Conservation (phyloP, 2,113 vertebrate species). For the Trochalopteron elliotii region DNA sequence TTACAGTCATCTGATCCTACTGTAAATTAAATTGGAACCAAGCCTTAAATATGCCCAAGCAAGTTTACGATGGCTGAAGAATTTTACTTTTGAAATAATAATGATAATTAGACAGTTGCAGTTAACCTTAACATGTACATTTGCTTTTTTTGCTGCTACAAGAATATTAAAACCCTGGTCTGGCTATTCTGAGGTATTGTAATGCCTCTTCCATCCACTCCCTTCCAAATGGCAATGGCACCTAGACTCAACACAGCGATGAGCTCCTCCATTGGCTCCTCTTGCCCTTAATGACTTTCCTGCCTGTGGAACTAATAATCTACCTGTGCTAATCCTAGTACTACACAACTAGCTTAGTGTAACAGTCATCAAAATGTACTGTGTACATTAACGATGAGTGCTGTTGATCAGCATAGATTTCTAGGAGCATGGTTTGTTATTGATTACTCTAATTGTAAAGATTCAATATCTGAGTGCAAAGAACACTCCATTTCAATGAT, state of each 20-base stretch:
- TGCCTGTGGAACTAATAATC: conserved; percentile 75
- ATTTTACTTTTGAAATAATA: conserved; percentile 32
- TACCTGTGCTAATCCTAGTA: conserved; percentile 64
- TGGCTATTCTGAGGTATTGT: conserved; percentile 12
- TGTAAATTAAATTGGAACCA: conserved; percentile 34
- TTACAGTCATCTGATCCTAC: conserved; percentile 21
- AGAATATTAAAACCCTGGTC: background rate
- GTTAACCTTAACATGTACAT: conserved; percentile 6
- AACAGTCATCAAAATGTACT: conserved; percentile 71
- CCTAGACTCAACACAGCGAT: conserved; percentile 5
- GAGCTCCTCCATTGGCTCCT: conserved; percentile 66
- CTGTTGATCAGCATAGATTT: conserved; percentile 71
- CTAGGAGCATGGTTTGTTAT: conserved; percentile 72
- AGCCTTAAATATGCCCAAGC: conserved; percentile 52
- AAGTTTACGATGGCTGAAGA: conserved; percentile 40
- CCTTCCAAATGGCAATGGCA: conserved; percentile 32
- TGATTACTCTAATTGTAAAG: conserved; percentile 66
- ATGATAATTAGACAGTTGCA: background rate
- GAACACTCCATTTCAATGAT: conserved; percentile 58
- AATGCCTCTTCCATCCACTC: conserved; percentile 39
- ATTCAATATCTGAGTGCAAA: conserved; percentile 64
- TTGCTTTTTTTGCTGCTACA: conserved; percentile 30
- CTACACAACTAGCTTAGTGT: conserved; percentile 70
- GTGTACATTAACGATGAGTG: conserved; percentile 67
- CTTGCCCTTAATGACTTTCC: conserved; percentile 68